phyloP scores from a whole-genome alignment of 1,140 invertebrate species.

The Eulimnadia texana region DNA sequence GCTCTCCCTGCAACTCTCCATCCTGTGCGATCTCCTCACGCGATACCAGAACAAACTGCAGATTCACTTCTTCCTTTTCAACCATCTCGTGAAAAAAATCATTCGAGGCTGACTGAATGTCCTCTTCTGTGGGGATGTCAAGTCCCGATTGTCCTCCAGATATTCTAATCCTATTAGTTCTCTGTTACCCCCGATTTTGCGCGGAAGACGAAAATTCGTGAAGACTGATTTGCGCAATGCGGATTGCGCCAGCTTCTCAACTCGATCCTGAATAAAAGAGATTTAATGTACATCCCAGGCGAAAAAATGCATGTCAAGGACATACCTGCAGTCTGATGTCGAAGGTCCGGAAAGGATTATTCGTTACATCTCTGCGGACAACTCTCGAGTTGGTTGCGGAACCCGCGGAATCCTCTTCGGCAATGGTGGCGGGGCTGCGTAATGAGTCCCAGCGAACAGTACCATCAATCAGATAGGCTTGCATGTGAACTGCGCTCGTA shows the following conservation, averaged over 20 bases:
- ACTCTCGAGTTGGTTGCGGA: not conserved
- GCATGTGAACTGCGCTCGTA: not conserved
- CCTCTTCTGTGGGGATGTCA: not conserved
- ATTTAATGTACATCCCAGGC: too few relatives aligned
- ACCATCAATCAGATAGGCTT: not conserved
- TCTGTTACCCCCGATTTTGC: not conserved
- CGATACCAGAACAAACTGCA: not conserved
- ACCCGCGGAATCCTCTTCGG: not conserved
- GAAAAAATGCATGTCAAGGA: too few relatives aligned
- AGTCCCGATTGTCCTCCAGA: not conserved
- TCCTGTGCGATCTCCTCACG: too few relatives aligned
- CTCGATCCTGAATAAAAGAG: not conserved
- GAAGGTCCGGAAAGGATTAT: not conserved
- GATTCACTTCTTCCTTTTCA: not conserved
- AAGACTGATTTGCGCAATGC: not conserved
- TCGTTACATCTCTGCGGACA: not conserved
- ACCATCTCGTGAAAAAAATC: not conserved
- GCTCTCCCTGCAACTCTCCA: too few relatives aligned
- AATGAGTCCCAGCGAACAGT: not conserved
- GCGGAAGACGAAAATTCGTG: not conserved
- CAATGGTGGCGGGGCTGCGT: not conserved
- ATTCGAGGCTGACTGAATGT: too few relatives aligned
- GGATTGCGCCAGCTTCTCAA: not conserved
- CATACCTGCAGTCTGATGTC: not conserved
- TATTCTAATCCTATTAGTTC: not conserved